phyloP scores from a whole-genome alignment of 1,140 invertebrate species.

The Macrosteles quadrilineatus region DNA sequence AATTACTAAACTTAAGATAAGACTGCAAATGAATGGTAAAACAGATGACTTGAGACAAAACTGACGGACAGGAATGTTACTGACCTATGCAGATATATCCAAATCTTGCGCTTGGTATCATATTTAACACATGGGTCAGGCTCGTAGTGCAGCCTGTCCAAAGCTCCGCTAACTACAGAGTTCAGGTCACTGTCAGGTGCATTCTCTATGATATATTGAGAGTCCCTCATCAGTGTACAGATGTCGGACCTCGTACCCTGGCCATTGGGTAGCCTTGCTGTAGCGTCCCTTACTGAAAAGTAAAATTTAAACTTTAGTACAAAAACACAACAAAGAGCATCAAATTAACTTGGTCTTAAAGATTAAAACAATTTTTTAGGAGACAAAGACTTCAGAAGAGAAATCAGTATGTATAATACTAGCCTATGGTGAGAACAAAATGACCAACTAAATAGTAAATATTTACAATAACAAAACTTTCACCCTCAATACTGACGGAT shows the following conservation, averaged over 20 bases:
- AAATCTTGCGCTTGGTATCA: conserved; percentile 84
- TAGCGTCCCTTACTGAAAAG: conserved; percentile 79
- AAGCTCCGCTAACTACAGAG: conserved; percentile 84
- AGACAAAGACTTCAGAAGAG: neutral
- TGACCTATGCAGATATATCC: conserved; percentile 88
- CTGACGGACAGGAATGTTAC: conserved; percentile 50
- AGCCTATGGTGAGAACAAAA: no score
- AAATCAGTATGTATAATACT: no score
- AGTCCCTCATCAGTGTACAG: conserved; percentile 78
- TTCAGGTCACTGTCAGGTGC: conserved; percentile 72
- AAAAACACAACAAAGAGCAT: neutral
- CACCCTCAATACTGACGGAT: no score
- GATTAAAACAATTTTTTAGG: neutral
- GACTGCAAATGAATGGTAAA: no score
- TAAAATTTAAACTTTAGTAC: no score
- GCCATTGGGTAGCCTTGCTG: conserved; percentile 89
- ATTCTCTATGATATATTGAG: conserved; percentile 77
- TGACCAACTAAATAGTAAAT: no score
- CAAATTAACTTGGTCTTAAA: neutral
- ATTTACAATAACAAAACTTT: no score
- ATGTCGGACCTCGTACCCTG: conserved; percentile 92
- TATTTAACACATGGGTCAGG: conserved; percentile 89
- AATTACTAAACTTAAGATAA: no score
- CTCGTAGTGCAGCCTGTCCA: conserved; percentile 87
- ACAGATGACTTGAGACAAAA: no score